Percentiles rank a stretch among this genome's conserved stretches.
These are phyloP conservation scores for Creontiades dilutus DNA, from an alignment of 2,888 invertebrate genomes.

Conservation along the genomic window DNA sequence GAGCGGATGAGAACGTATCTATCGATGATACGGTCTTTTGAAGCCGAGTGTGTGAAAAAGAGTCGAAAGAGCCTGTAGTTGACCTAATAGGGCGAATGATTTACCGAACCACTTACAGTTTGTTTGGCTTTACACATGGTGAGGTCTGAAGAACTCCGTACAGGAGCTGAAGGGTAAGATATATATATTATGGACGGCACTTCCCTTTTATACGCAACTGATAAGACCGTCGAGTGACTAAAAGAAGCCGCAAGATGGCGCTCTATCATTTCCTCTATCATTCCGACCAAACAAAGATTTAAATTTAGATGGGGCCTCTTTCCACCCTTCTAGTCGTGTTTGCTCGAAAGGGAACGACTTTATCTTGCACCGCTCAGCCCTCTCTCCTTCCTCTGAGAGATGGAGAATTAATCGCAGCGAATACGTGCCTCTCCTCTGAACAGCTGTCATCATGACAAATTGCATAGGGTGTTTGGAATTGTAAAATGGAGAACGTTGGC, in stretches of 20 bases:
- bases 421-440: slow-evolving; percentile 20
- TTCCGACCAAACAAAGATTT: slow-evolving; percentile 42
- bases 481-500: background rate
- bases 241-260: slow-evolving; percentile 54
- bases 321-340: background rate
- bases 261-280: slow-evolving; percentile 59
- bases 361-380: slow-evolving; percentile 28
- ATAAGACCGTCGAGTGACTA: slow-evolving; percentile 29
- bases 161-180: slow-evolving; percentile 33
- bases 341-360: slow-evolving; percentile 9
- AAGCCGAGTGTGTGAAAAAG: background rate
- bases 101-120: slow-evolving; percentile 56
- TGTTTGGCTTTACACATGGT: slow-evolving; percentile 35
- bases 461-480: background rate
- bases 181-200: slow-evolving; percentile 31
- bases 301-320: slow-evolving; percentile 53
- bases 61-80: background rate
- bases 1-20: slow-evolving; percentile 28
- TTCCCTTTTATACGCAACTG: slow-evolving; percentile 49
- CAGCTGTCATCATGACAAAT: slow-evolving; percentile 42
- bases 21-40: slow-evolving; percentile 47
- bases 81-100: slow-evolving; percentile 51
- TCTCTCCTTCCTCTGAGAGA: slow-evolving; percentile 19
- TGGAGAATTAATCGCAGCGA: slow-evolving; percentile 41
- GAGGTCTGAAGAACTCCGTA: slow-evolving; percentile 24